These are phyloP conservation scores for Silurus asotus DNA, from an alignment of 2,113 vertebrate species.

Conservation along the genomic window DNA sequence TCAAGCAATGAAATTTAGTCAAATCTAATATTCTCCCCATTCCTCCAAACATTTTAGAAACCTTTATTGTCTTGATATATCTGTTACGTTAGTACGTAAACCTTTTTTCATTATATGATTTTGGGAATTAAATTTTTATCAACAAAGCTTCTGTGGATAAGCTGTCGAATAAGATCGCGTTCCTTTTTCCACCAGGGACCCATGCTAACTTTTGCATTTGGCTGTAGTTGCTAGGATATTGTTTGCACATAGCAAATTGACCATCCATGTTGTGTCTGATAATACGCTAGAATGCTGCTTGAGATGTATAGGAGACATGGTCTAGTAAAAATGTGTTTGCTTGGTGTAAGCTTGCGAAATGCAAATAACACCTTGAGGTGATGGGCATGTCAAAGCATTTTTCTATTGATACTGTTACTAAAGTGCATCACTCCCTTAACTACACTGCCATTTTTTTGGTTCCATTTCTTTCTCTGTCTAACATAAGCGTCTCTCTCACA, in stretches of 20 bases:
- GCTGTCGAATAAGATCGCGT: background rate
- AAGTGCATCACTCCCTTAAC: background rate
- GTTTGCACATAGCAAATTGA: background rate
- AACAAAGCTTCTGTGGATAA: background rate
- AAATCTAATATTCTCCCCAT: background rate
- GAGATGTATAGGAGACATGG: background rate
- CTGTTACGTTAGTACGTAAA: background rate
- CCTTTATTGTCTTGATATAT: background rate
- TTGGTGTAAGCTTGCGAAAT: conserved; percentile 10
- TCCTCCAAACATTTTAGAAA: background rate
- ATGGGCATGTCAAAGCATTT: conserved; percentile 11
- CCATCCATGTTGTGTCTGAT: conserved; percentile 4
- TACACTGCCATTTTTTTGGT: background rate
- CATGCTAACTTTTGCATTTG: background rate
- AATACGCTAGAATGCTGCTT: background rate
- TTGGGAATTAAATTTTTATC: background rate
- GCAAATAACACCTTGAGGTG: conserved; percentile 1
- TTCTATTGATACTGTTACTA: background rate
- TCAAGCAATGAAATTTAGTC: background rate
- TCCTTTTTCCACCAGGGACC: background rate
- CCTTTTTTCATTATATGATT: background rate
- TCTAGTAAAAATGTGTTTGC: conserved; percentile 8
- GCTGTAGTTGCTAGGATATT: background rate
- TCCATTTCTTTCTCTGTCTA: conserved; percentile 3
- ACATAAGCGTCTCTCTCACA: background rate